Percentiles rank a stretch among this genome's conserved stretches.
Evolutionary conservation across 1,140 invertebrate genomes (phyloP).

Genomic region (Heliothis virescens): DNA sequence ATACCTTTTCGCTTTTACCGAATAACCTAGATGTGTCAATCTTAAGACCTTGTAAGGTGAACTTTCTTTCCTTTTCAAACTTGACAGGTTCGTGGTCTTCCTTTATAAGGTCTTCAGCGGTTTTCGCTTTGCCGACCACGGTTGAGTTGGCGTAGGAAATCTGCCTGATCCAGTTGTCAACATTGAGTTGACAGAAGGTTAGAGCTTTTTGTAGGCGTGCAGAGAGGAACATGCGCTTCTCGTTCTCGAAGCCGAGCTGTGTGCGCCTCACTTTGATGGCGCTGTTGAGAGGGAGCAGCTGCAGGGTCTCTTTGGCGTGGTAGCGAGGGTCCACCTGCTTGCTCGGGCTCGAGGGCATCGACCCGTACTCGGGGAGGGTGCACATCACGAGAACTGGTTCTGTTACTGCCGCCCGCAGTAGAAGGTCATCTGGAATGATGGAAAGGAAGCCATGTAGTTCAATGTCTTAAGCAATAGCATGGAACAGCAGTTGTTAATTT

Average conservation of each 20-base stretch:
- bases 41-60: slow-evolving; percentile 85
- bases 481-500: too few relatives aligned
- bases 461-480: neutral
- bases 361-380: slow-evolving; percentile 79
- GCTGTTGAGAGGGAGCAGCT: slow-evolving; percentile 84
- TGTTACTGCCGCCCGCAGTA: slow-evolving; percentile 81
- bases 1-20: slow-evolving; percentile 84
- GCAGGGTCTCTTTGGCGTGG: slow-evolving; percentile 77
- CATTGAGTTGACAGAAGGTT: slow-evolving; percentile 88
- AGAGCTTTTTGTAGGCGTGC: slow-evolving; percentile 88
- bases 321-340: slow-evolving; percentile 78
- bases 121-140: slow-evolving; percentile 79
- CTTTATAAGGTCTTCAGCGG: slow-evolving; percentile 80
- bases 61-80: slow-evolving; percentile 85
- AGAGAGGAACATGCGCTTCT: slow-evolving; percentile 88
- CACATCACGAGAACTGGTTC: slow-evolving; percentile 85
- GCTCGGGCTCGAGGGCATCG: slow-evolving; percentile 76
- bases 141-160: slow-evolving; percentile 84
- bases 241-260: slow-evolving; percentile 87
- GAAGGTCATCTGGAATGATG: slow-evolving; percentile 80
- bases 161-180: slow-evolving; percentile 86
- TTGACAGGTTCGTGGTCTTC: slow-evolving; percentile 85
- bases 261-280: slow-evolving; percentile 85
- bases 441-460: slow-evolving; percentile 51
- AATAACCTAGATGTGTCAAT: slow-evolving; percentile 83